Percentiles rank a stretch among this genome's conserved stretches.
These are phyloP conservation scores for Rhabdophis nuchalis DNA, from an alignment of 2,797 vertebrate species.

Conservation along the genomic window DNA sequence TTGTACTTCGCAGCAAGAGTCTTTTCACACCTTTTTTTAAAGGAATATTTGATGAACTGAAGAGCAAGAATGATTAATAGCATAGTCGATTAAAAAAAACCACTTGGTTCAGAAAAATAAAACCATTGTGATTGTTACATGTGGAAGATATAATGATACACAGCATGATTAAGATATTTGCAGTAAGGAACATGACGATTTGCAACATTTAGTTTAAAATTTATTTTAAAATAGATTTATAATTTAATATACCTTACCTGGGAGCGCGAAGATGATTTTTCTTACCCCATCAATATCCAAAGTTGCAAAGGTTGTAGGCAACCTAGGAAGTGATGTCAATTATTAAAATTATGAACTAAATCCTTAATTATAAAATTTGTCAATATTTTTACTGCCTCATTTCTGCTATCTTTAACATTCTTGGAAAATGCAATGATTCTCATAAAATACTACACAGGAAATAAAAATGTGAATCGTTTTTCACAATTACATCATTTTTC, in stretches of 20 bases:
- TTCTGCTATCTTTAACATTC: neutral
- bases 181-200: conserved; percentile 1
- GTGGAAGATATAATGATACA: conserved; percentile 1
- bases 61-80: neutral
- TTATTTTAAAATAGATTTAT: conserved; percentile 33
- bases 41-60: neutral
- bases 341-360: conserved; percentile 32
- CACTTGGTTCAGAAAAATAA: neutral
- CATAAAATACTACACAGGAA: neutral
- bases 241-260: conserved; percentile 78
- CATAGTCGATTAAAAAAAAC: neutral
- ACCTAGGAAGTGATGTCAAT: conserved; percentile 70
- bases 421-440: neutral
- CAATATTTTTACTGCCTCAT: neutral
- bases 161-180: conserved; percentile 1
- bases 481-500: neutral
- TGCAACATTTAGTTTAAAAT: neutral
- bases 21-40: neutral
- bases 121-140: neutral
- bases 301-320: conserved; percentile 97
- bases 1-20: neutral
- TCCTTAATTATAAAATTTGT: neutral
- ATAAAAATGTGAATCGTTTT: neutral
- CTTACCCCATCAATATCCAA: conserved; percentile 95
- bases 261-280: conserved; percentile 98